Evolutionary conservation across 2,888 invertebrate species (phyloP), one percentile per base, ranked within the genome.

Genomic region (Saturnia pavonia): DNA sequence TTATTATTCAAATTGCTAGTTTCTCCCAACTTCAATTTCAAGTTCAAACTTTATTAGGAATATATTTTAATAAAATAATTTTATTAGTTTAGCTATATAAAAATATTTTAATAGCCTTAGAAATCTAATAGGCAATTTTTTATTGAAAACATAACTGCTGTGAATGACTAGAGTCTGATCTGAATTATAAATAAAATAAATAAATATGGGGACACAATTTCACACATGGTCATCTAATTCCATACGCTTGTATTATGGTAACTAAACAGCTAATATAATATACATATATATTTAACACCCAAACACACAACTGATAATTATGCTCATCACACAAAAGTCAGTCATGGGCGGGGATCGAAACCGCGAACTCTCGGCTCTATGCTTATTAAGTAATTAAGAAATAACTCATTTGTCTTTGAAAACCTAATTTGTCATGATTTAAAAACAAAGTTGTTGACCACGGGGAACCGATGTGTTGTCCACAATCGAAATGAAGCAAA

Each of bases 401-500:
- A 45, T 45, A n/a, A n/a, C n/a, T n/a, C n/a, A n/a, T n/a, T 54
- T 11, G 22, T 11, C 7, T 54, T 22, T 54, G 22, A 22, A 54
- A 54, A 54, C 19, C 22, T 7, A n/a, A 54, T 54, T 54, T 54
- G 54, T 54, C 9, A n/a, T 9, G 22, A 54, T 22, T 54, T 40
- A 40, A 65, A 63, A 65, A 65, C 40, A 34, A 25, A 57, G 63
- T 63, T 14, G 19, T 65, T 40, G 65, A 40, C 40, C 65, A 65
- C 65, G 34, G 48, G n/a, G 60, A 57, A 45, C 43, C 48, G 60
- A 54, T 57, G 79, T 78, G 83, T 87, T 88, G 90, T 88, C 89
- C 85, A 86, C 90, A 89, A 89, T 90, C 85, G 88, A 88, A 91
- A 90, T 89, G 91, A 89, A 85, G 88, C 89, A 88, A 90, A 90